Base-by-base conservation (phyloP, 1,140 invertebrate species). In the Nixonia krombeini region DNA sequence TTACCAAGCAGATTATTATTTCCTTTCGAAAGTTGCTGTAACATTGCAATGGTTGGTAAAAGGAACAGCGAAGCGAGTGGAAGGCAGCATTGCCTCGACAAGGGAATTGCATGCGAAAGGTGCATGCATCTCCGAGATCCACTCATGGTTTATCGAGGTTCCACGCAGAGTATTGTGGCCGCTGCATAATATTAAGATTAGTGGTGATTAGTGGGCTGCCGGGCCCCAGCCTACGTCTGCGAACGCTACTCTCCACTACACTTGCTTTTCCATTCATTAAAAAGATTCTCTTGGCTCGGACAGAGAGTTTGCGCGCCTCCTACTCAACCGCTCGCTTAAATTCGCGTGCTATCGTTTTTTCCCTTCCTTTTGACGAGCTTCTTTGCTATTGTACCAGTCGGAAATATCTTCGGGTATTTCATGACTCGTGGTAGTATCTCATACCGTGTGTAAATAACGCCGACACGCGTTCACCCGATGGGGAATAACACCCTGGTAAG, bases 181-280 rank as follows among this genome's bases (percentile, higher is more conserved):
- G 68, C 77, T 79, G 80, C 76, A 83, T 83, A 81, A 82, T 83
- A 81, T 83, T 83, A 83, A 79, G 79, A 81, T 83, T 83, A 81
- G 72, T 63, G 71, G 72, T 82, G 79, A 83, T 83, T 83, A 83
- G 79, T 82, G 78, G 70, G 73, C 67, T 73, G 74, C 74, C 35
- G 64, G 70, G 49, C 55, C 50, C 65, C 51, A 56, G 35, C 70
- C 76, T 75, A 78, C 72, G 75, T 38, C 55, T 61, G 33, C 44
- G 64, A 64, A 67, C 57, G 62, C 37, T 71, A 64, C 63, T 66
- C 67, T 65, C 59, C 71, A 40, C 65, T 49, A 78, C 71, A 73
- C 70, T 70, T 73, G 65, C 74, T 70, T 73, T 70, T 76, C 64
- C 77, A 74, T 75, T 72, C 78, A 78, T 81, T 79, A 80, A 78